Percentiles rank a stretch among this genome's conserved stretches.
Evolutionary conservation across 2,113 vertebrate species (phyloP).

Genomic region (Hipposideros armiger): DNA sequence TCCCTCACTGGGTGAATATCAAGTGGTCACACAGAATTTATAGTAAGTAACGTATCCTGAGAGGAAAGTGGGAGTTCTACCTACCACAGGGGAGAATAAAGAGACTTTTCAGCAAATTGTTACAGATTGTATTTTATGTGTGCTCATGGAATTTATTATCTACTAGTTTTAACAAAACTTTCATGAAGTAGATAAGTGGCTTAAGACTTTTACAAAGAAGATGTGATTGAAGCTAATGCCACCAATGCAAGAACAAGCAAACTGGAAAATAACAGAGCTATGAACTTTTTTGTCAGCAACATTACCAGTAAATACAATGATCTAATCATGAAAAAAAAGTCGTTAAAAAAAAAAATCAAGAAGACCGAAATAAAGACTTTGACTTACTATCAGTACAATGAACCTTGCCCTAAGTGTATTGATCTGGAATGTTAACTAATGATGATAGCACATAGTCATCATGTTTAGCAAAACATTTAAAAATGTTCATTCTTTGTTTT

Average conservation of each 20-base stretch:
- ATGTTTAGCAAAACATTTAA: background rate
- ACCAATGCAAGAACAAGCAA: background rate
- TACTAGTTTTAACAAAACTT: background rate
- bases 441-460: background rate
- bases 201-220: slow-evolving; percentile 52
- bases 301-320: background rate
- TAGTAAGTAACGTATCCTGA: background rate
- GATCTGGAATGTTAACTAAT: background rate
- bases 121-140: background rate
- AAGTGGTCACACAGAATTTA: background rate
- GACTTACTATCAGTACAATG: background rate
- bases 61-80: background rate
- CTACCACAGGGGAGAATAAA: background rate
- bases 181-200: background rate
- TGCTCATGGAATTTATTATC: slow-evolving; percentile 1
- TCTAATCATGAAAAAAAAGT: background rate
- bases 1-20: background rate
- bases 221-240: background rate
- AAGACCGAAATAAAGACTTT: background rate
- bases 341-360: background rate
- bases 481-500: background rate
- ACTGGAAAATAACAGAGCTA: background rate
- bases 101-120: slow-evolving; percentile 10
- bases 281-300: background rate
- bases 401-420: background rate